Percentiles rank a stretch among this genome's conserved stretches.
These are phyloP conservation scores for Picus viridis DNA, from an alignment of 2,797 vertebrate species.

Conservation along the genomic window DNA sequence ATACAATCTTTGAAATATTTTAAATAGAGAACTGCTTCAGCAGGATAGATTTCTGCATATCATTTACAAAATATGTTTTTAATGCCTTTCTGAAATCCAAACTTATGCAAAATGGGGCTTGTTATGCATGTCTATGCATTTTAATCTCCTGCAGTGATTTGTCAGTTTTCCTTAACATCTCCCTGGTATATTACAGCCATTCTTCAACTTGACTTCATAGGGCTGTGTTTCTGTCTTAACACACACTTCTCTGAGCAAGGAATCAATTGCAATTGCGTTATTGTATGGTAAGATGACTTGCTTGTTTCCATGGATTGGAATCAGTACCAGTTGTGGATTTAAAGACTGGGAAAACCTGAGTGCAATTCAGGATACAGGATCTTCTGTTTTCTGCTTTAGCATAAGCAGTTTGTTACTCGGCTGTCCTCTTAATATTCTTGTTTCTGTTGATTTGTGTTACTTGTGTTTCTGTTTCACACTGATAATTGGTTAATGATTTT, in stretches of 20 bases:
- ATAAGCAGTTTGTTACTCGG: background rate
- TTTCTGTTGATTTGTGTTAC: background rate
- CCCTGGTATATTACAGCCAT: slow-evolving; percentile 76
- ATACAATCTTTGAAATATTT: slow-evolving; percentile 62
- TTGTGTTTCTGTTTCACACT: background rate
- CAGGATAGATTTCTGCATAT: slow-evolving; percentile 60
- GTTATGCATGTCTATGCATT: slow-evolving; percentile 67
- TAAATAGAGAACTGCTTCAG: slow-evolving; percentile 54
- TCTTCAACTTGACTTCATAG: slow-evolving; percentile 82
- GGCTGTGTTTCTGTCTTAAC: slow-evolving; percentile 75
- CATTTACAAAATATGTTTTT: slow-evolving; percentile 71
- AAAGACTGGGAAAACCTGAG: background rate
- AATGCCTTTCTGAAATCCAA: slow-evolving; percentile 69
- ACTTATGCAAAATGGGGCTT: slow-evolving; percentile 62
- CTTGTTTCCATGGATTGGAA: background rate
- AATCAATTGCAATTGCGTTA: background rate
- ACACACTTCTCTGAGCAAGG: slow-evolving; percentile 77
- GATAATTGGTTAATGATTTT: background rate
- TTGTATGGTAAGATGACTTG: background rate
- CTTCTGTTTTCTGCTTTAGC: background rate
- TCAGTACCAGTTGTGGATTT: background rate
- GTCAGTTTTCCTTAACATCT: slow-evolving; percentile 59
- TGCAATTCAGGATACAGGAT: accelerated
- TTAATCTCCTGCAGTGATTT: slow-evolving; percentile 71
- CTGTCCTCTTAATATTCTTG: background rate